phyloP scores from a whole-genome alignment of 1,140 invertebrate species.

The Trachymyrmex septentrionalis region DNA sequence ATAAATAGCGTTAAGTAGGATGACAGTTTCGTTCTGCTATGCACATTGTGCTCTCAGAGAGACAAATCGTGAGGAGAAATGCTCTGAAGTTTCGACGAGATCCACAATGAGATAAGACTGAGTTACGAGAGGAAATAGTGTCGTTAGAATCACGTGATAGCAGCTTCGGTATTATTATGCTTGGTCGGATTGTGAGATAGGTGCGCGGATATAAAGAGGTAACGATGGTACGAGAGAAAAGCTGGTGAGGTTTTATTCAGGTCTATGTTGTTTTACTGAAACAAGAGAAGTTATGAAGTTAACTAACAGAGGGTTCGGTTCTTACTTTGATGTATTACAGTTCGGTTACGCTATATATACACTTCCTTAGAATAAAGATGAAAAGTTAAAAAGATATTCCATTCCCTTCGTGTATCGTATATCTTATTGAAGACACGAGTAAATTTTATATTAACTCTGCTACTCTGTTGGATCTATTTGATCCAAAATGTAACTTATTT shows the following conservation, averaged over 20 bases:
- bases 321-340: constrained; percentile 52
- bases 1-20: neutral
- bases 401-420: neutral
- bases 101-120: constrained; percentile 51
- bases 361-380: constrained; percentile 30
- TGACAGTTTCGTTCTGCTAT: neutral
- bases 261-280: constrained; percentile 44
- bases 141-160: constrained; percentile 56
- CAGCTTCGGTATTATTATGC: constrained; percentile 38
- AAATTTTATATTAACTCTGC: constrained; percentile 16
- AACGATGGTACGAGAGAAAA: neutral
- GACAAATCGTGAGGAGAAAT: constrained; percentile 35
- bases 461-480: too few species aligned
- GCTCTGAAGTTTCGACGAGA: constrained; percentile 53
- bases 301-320: constrained; percentile 45
- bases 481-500: too few species aligned
- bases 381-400: constrained; percentile 41
- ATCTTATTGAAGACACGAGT: constrained; percentile 14
- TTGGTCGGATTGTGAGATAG: constrained; percentile 37
- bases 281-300: constrained; percentile 50
- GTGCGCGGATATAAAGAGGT: constrained; percentile 45
- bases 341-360: constrained; percentile 11
- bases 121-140: constrained; percentile 51
- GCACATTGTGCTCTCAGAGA: neutral
- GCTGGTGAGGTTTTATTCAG: constrained; percentile 39